Evolutionary conservation across 2,797 vertebrate species (phyloP), one percentile per base, ranked within the genome.

Genomic region (Lophotriccus pileatus): DNA sequence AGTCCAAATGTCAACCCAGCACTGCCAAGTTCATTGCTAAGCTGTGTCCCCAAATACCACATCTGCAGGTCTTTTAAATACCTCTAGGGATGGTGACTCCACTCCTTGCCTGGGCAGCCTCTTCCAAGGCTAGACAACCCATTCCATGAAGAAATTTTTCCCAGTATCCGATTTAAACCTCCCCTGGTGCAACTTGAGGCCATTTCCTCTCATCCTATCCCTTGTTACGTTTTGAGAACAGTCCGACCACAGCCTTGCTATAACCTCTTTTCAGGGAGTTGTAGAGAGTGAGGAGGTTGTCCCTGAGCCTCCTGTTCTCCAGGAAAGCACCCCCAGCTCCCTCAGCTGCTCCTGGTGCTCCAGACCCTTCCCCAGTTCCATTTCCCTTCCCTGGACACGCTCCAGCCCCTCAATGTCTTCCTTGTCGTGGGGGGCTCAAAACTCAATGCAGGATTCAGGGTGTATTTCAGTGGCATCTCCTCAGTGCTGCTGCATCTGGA

Each of bases 211-310:
- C 37, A 7, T 55, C 36, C 24, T 20, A 2, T 30, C 20, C 4
- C 36, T 49, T 14, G 7, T 59, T 47, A 10, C 7, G 9, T 7
- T 7, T 27, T 11, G 34, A 24, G 27, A 53, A 72, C 5, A 59
- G 21, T 7, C 2, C 0, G 2, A 32, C 3, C 9, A 27, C 6
- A 6, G 25, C 28, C 21, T 34, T 11, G 24, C 28, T 72, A 7
- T 24, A 32, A 5, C 9, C 6, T 72, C 10, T 23, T 47, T 8
- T 23, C 23, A 17, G 7, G 41, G 32, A 10, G 2, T 34, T 43
- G 14, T 53, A 7, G 14, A 59, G 72, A 25, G 34, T 6, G 5
- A 53, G 4, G 27, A 30, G 14, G 14, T 28, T 12, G 14, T 3
- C 4, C 36, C 23, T n/a, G 66, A 72, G 32, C 66, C 52, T 91